Percentiles rank a stretch among this genome's conserved stretches.
Evolutionary conservation across 1,140 invertebrate species (phyloP).

Genomic region (Papilio helenus): DNA sequence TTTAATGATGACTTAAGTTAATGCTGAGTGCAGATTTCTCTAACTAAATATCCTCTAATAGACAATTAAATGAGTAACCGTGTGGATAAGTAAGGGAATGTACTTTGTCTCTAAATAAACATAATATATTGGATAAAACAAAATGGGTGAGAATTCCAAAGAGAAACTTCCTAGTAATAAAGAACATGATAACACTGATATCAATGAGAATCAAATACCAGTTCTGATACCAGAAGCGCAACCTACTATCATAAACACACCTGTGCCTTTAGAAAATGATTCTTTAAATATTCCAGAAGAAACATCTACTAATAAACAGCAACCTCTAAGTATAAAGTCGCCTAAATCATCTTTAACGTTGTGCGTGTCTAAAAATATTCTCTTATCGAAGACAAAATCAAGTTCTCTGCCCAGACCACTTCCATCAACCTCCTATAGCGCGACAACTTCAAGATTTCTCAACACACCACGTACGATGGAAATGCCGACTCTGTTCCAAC

Average conservation of each 20-base stretch:
- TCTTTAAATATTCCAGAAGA: neutral
- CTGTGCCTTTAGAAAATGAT: neutral
- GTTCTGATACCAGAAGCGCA: neutral
- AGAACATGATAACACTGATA: neutral
- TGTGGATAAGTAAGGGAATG: too few relatives aligned
- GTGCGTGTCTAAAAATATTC: constrained; percentile 30
- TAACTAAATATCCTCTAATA: too few relatives aligned
- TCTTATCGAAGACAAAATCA: constrained; percentile 24
- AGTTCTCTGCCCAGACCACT: neutral
- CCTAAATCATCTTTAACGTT: constrained; percentile 34
- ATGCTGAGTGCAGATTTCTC: neutral
- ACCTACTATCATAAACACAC: neutral
- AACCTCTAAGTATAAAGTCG: neutral
- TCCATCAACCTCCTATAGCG: constrained; percentile 28
- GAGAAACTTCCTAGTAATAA: neutral
- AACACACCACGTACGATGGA: constrained; percentile 42
- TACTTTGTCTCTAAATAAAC: neutral
- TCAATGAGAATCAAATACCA: neutral
- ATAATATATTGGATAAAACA: neutral
- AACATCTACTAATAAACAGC: neutral
- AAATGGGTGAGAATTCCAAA: neutral
- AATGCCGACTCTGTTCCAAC: constrained; percentile 61
- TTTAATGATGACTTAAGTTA: neutral
- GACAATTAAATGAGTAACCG: too few relatives aligned
- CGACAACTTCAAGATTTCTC: constrained; percentile 48